Conservation (phyloP, 2,888 invertebrate genomes). For the Pomacea canaliculata region DNA sequence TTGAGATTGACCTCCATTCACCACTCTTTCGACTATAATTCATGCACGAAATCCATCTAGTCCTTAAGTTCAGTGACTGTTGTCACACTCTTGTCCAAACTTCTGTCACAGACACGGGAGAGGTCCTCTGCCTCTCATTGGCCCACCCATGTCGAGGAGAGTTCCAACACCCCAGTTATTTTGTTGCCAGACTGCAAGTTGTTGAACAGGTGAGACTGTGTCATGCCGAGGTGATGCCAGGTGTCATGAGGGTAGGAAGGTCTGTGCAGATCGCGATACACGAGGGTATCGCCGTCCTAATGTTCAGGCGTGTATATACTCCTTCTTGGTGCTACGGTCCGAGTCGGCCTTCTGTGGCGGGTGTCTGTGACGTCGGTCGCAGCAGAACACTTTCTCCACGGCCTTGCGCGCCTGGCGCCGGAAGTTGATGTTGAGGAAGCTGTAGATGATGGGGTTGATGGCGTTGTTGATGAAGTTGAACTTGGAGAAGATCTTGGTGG, state of each 20-base stretch:
- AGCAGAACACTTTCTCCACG: conserved; percentile 36
- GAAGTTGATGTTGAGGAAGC: conserved; percentile 46
- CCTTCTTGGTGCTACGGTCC: conserved; percentile 42
- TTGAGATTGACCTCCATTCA: too few relatives aligned
- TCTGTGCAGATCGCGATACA: background rate
- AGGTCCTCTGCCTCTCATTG: too few relatives aligned
- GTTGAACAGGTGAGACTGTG: too few relatives aligned
- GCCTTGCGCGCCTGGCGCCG: conserved; percentile 38
- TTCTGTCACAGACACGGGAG: too few relatives aligned
- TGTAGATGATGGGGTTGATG: conserved; percentile 48
- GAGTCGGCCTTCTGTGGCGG: conserved; percentile 39
- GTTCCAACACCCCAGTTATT: too few relatives aligned
- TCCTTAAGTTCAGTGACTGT: too few relatives aligned
- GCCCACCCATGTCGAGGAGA: too few relatives aligned
- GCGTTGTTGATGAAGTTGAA: conserved; percentile 46
- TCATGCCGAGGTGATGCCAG: background rate
- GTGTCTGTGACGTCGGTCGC: conserved; percentile 22
- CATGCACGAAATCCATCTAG: too few relatives aligned
- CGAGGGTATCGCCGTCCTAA: background rate
- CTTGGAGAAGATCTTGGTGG: conserved; percentile 41
- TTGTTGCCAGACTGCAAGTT: too few relatives aligned
- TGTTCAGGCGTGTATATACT: conserved; percentile 29
- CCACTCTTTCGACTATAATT: too few relatives aligned
- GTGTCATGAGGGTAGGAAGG: too few relatives aligned
- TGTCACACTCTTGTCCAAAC: too few relatives aligned